Evolutionary conservation across 2,888 invertebrate species (phyloP), one percentile per base, ranked within the genome.

Genomic region (Tetheella fluctuosa): DNA sequence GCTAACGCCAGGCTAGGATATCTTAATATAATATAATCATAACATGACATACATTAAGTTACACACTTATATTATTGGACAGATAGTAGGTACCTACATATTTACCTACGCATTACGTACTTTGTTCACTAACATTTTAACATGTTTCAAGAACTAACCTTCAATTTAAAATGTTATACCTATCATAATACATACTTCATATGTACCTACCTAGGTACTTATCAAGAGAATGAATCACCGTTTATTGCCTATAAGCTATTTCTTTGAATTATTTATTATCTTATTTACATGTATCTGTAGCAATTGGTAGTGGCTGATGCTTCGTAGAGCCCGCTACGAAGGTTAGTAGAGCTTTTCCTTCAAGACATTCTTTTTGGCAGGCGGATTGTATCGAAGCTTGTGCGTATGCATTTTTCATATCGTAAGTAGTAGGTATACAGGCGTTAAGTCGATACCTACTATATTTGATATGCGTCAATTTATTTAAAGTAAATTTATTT

Each of bases 1-100:
- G 79, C 85, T 80, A 82, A 83, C 83, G 81, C 82, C 76, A 71
- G 73, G 73, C 84, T 83, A 85, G 80, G 74, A 74, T 72, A 77
- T 74, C 77, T 83, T 85, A 85, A 84, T 85, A 88, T 85, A 88
- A 89, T 88, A 88, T 84, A 88, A 89, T 88, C 84, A 88, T 82
- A 83, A 83, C 81, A 82, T 79, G 77, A 81, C 80, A 86, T 76
- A 85, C 76, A 83, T 82, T 80, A 79, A 60, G 64, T 63, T 64
- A 73, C 73, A 75, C 74, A 71, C 57, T 70, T 78, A 71, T 34
- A 34, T 13, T 10, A 17, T 58, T n/a, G 17, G 10, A 48, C 20
- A 20, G 59, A 64, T 64, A 62, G 61, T 57, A 64, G 25, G 52
- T 59, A 34, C 13, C 12, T 34, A 34, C 2, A 6, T 30, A 54